Base-by-base conservation (phyloP, 2,888 invertebrate species). In the Polyommatus icarus region DNA sequence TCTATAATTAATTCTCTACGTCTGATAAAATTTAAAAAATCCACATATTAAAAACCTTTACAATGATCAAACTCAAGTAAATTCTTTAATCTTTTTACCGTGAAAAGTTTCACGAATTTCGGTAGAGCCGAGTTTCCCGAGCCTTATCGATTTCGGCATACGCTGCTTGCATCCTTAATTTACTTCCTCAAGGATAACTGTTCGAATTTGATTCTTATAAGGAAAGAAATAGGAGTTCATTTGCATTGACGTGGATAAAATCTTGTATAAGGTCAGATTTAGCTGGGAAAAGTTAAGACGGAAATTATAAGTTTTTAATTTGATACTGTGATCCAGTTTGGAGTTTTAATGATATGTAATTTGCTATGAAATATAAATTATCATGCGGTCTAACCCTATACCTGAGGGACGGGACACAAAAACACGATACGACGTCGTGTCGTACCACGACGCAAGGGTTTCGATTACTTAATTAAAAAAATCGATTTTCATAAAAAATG, bases 111-210 rank as follows among this genome's bases (percentile, higher is more conserved):
- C 50, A 73, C 72, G 78, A 78, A 78, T 80, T 81, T 80, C 76
- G 78, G 79, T 80, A 83, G 85, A 84, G 84, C 85, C 86, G 85
- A 50, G 46, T 85, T 85, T 86, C 85, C 86, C 80, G 81, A 84
- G 81, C 79, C 82, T 83, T 86, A 91, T 91, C 91, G 91, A 91
- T 91, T 87, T 84, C 78, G 79, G 81, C 79, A 80, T 84, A 90
- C 90, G 90, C 82, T 54, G 36, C 71, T 77, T 80, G 91, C 86
- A 91, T 91, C 87, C 85, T 67, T 85, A 91, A 89, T 89, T 76
- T 72, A 78, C 77, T 80, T 76, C 71, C 78, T 71, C 76, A 71
- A 71, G 71, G 57, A 71, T 6, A 12, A 0, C 1, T 76, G 71
- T 20, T 15, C 78, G 76, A 46, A 71, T 77, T n/a, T 80, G 76